Conservation (phyloP, 2,888 invertebrate genomes). For the Scrobipalpa atriplicella region DNA sequence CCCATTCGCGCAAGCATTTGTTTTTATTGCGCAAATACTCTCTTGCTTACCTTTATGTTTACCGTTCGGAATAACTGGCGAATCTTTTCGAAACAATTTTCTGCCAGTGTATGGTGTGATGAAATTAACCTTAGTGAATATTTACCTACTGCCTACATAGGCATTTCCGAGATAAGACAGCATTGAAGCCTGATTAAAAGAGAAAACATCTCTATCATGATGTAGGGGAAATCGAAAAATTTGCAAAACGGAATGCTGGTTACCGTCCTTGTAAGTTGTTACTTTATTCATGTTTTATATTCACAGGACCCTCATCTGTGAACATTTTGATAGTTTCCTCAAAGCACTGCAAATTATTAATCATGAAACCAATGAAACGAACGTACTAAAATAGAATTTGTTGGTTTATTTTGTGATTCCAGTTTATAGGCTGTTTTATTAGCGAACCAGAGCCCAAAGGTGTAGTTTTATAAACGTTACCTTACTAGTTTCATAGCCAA, state of each 20-base stretch:
- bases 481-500: conserved; percentile 25
- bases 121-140: neutral
- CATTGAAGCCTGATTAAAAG: no score
- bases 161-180: no score
- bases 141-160: neutral
- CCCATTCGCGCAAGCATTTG: conserved; percentile 45
- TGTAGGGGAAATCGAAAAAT: no score
- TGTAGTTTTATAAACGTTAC: conserved; percentile 39
- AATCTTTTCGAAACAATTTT: conserved; percentile 5
- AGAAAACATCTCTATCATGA: no score
- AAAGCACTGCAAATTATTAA: neutral
- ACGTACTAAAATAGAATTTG: neutral
- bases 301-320: no score
- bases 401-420: conserved; percentile 44
- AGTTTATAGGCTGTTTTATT: conserved; percentile 41
- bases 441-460: conserved; percentile 46
- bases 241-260: no score
- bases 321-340: no score
- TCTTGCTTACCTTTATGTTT: conserved; percentile 31
- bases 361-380: neutral
- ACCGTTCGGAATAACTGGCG: conserved; percentile 16
- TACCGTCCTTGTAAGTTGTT: no score
- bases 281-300: no score
- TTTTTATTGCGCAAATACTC: conserved; percentile 47
- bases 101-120: neutral